phyloP scores from a whole-genome alignment of 2,797 vertebrate species.

The Melanotaenia pygmaea region DNA sequence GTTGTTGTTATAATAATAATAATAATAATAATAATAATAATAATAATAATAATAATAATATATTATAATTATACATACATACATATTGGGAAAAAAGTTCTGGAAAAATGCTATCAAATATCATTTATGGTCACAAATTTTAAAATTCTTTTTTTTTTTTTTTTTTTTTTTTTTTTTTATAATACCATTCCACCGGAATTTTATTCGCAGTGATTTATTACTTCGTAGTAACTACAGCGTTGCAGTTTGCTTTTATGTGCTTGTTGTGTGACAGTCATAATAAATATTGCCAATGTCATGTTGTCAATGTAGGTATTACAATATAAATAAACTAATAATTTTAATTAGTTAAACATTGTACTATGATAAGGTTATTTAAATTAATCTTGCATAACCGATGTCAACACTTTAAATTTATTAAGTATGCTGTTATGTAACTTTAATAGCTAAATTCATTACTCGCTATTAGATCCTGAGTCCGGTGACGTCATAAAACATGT shows the following conservation, averaged over 20 bases:
- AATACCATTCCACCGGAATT: neutral
- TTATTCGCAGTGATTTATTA: neutral
- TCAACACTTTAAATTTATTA: neutral
- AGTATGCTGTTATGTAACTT: slow-evolving; percentile 4
- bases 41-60: too few species aligned
- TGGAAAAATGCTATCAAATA: too few species aligned
- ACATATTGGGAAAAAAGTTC: too few species aligned
- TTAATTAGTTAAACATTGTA: neutral
- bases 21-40: too few species aligned
- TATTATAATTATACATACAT: too few species aligned
- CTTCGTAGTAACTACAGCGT: neutral
- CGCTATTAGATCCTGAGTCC: slow-evolving; percentile 59
- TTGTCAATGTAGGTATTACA: neutral
- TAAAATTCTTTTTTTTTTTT: too few species aligned
- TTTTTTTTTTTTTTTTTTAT: neutral
- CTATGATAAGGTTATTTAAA: neutral
- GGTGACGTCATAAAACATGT: slow-evolving; percentile 84
- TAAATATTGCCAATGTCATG: too few species aligned
- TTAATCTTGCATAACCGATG: neutral
- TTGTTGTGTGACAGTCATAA: neutral
- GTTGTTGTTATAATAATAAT: too few species aligned
- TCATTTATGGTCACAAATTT: too few species aligned
- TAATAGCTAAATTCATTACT: slow-evolving; percentile 18
- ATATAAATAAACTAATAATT: neutral
- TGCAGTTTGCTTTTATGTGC: neutral